phyloP scores from a whole-genome alignment of 2,888 invertebrate genomes.

The Rhagonycha fulva region DNA sequence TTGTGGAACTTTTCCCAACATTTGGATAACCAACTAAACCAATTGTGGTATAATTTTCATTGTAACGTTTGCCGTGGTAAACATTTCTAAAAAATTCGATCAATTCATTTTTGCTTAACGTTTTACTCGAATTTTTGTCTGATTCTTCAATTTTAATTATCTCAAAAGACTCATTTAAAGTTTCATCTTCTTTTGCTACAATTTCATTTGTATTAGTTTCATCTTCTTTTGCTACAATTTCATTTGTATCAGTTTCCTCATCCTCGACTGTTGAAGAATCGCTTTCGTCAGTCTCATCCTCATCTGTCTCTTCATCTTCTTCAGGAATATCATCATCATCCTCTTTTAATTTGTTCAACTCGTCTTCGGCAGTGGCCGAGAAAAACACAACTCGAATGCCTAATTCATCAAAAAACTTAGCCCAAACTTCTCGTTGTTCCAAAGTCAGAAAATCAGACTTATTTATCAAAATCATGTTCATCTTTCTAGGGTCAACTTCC shows the following conservation, averaged over 20 bases:
- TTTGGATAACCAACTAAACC: constrained; percentile 98
- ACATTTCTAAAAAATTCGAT: constrained; percentile 72
- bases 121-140: constrained; percentile 59
- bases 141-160: constrained; percentile 53
- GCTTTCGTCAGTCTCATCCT: constrained; percentile 27
- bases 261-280: constrained; percentile 2
- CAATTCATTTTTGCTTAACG: constrained; percentile 71
- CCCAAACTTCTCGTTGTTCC: constrained; percentile 82
- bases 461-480: constrained; percentile 87
- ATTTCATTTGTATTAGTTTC: constrained; percentile 5
- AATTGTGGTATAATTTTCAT: constrained; percentile 70
- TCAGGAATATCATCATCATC: constrained; percentile 31
- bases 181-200: constrained; percentile 44
- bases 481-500: constrained; percentile 72
- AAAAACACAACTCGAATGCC: constrained; percentile 84
- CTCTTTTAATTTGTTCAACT: constrained; percentile 4
- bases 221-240: constrained; percentile 44
- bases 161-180: not conserved
- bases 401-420: constrained; percentile 76
- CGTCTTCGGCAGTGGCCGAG: constrained; percentile 65
- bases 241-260: not conserved
- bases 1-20: constrained; percentile 99
- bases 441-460: constrained; percentile 91
- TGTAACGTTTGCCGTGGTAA: constrained; percentile 57
- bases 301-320: constrained; percentile 35